phyloP scores from a whole-genome alignment of 2,797 vertebrate species.

The Rousettus madagascariensis region DNA sequence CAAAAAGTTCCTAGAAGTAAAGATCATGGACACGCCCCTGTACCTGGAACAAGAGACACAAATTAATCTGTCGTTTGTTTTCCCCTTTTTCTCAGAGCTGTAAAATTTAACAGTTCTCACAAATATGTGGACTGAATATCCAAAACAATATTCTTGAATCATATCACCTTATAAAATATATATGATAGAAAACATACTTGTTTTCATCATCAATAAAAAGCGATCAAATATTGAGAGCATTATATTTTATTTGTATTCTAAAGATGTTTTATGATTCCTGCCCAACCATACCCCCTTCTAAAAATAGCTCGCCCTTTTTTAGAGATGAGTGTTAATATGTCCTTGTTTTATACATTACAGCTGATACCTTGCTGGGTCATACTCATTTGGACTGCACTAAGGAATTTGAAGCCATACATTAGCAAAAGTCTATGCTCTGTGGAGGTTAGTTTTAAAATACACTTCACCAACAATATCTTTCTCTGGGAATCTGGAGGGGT shows the following conservation, averaged over 20 bases:
- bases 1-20: constrained; percentile 2
- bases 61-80: neutral
- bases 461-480: neutral
- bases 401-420: neutral
- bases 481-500: neutral
- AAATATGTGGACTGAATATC: neutral
- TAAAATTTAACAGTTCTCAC: neutral
- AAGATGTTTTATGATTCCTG: neutral
- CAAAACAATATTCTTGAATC: neutral
- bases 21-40: neutral
- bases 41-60: neutral
- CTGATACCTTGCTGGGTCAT: neutral
- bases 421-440: neutral
- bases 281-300: neutral
- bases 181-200: neutral
- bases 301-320: neutral
- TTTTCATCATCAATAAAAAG: neutral
- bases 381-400: neutral
- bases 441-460: neutral
- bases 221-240: neutral
- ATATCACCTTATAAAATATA: neutral
- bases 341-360: neutral
- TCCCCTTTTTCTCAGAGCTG: neutral
- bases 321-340: neutral
- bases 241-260: neutral